phyloP scores from a whole-genome alignment of 2,113 vertebrate genomes.

The Trichechus manatus region DNA sequence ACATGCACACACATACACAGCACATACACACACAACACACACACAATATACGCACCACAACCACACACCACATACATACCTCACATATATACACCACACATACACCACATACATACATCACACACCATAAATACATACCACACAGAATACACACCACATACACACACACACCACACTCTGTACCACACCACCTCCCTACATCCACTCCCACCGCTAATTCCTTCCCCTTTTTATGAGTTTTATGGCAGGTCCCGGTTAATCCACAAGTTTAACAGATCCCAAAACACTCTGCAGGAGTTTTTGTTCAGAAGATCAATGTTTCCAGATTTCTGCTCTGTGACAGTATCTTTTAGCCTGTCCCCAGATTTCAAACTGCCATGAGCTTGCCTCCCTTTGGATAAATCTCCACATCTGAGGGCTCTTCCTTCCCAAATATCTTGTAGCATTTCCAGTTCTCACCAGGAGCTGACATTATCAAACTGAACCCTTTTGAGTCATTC shows the following conservation, averaged over 20 bases:
- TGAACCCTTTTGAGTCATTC: not conserved
- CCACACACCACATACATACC: not conserved
- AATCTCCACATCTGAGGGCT: not conserved
- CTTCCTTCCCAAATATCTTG: not conserved
- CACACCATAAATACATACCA: not conserved
- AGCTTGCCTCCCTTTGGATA: not conserved
- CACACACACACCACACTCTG: not conserved
- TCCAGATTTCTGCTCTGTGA: not conserved
- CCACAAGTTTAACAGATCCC: not conserved
- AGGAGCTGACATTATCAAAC: not conserved
- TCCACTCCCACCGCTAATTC: not conserved
- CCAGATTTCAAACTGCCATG: not conserved
- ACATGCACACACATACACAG: not conserved
- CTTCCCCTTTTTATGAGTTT: conserved; percentile 57
- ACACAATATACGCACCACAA: not conserved
- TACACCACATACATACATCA: not conserved
- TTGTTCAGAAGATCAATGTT: not conserved
- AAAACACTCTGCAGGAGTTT: not conserved
- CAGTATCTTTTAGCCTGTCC: not conserved
- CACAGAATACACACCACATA: not conserved
- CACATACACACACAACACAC: not conserved
- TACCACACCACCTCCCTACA: not conserved
- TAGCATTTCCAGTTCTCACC: not conserved
- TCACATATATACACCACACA: not conserved
- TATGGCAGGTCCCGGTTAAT: not conserved